Evolutionary conservation across 2,797 vertebrate genomes (phyloP).

Genomic region (Scomberomorus guttatus): DNA sequence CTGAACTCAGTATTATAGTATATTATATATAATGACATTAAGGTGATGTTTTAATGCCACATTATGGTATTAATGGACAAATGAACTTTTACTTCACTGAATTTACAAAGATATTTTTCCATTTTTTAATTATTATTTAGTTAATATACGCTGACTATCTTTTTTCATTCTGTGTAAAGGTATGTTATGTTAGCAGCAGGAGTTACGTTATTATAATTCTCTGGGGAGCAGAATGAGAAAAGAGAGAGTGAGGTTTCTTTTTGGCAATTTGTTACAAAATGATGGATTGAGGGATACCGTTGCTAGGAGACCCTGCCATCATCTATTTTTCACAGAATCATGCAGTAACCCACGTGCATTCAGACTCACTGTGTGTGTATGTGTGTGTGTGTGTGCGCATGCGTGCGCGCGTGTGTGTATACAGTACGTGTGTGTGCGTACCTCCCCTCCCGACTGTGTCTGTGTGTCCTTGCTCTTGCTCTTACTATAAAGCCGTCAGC

Average conservation of each 20-base stretch:
- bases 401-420: conserved; percentile 19
- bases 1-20: too few species aligned
- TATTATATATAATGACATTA: too few species aligned
- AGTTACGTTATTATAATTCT: neutral
- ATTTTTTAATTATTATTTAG: too few species aligned
- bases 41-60: neutral
- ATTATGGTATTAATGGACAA: neutral
- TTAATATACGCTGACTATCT: too few species aligned
- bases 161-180: neutral
- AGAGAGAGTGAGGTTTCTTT: neutral
- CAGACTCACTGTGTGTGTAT: conserved; percentile 26
- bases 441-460: conserved; percentile 44
- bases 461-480: conserved; percentile 61
- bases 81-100: neutral
- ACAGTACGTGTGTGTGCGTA: too few species aligned
- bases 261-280: conserved; percentile 10
- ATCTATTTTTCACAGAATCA: conserved; percentile 64
- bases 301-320: conserved; percentile 79
- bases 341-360: conserved; percentile 51
- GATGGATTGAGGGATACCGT: conserved; percentile 59
- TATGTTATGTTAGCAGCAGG: neutral
- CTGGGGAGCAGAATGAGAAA: neutral
- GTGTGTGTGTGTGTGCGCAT: conserved; percentile 33
- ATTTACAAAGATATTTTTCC: neutral
- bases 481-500: conserved; percentile 68